Conservation (phyloP, 2,113 vertebrate species). For the Ia io region DNA sequence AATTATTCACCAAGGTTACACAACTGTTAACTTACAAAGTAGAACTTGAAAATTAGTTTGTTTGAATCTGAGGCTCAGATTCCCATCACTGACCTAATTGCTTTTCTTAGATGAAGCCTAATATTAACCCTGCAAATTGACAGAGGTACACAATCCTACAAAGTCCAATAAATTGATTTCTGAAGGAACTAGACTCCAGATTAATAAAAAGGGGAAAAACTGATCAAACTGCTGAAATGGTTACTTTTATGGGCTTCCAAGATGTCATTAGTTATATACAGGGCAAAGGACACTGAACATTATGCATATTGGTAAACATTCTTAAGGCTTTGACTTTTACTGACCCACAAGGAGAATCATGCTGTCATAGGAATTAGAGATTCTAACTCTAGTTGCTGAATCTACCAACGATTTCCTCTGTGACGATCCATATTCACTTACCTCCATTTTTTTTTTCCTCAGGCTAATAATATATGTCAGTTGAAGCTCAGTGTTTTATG, state of each 20-base stretch:
- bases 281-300: background rate
- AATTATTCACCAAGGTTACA: constrained; percentile 19
- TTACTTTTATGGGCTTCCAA: background rate
- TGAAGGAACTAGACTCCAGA: background rate
- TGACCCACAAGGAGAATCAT: background rate
- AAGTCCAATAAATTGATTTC: constrained; percentile 15
- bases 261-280: background rate
- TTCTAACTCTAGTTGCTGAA: constrained; percentile 28
- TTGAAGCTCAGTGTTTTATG: constrained; percentile 67
- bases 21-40: background rate
- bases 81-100: background rate
- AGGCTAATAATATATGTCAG: constrained; percentile 72
- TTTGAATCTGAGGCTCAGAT: background rate
- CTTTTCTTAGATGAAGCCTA: constrained; percentile 3
- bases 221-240: background rate
- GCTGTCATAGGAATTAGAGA: constrained; percentile 44
- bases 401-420: constrained; percentile 48
- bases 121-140: background rate
- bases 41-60: background rate
- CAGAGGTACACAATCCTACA: background rate
- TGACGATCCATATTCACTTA: constrained; percentile 44
- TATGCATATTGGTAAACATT: background rate
- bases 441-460: constrained; percentile 42
- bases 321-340: background rate
- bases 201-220: constrained; percentile 43